Evolutionary conservation across 2,888 invertebrate species (phyloP).

Genomic region (Drosophila affinis): DNA sequence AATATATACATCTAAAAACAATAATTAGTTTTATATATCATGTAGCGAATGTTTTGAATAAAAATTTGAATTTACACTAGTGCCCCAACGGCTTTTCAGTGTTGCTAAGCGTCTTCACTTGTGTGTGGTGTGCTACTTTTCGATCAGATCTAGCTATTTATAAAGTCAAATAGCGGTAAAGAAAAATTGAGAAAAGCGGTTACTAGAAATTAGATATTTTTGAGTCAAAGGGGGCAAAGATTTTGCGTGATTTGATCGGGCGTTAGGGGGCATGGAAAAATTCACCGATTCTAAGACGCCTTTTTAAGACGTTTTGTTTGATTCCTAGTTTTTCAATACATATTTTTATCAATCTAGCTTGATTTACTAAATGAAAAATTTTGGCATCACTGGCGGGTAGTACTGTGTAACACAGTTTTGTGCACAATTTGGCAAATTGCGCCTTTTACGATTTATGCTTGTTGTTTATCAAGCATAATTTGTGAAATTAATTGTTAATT

Average conservation of each 20-base stretch:
- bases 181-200: too few species aligned
- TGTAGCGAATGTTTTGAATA: conserved; percentile 36
- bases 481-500: not conserved
- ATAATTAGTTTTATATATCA: conserved; percentile 37
- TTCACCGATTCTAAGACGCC: too few species aligned
- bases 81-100: not conserved
- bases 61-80: conserved; percentile 31
- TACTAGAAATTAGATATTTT: too few species aligned
- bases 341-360: too few species aligned
- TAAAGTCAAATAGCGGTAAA: too few species aligned
- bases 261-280: too few species aligned
- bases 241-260: too few species aligned
- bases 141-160: not conserved
- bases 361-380: too few species aligned
- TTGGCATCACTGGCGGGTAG: too few species aligned
- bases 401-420: conserved; percentile 3
- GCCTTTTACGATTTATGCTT: conserved; percentile 22
- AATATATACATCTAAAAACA: conserved; percentile 31
- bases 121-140: not conserved
- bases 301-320: too few species aligned
- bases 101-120: not conserved
- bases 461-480: not conserved
- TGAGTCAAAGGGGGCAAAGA: too few species aligned
- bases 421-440: not conserved
- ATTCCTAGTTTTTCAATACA: too few species aligned